Conservation (phyloP, 30 jellyfish, hydroid and myxozoan genomes). For the Rhopilema esculentum region DNA sequence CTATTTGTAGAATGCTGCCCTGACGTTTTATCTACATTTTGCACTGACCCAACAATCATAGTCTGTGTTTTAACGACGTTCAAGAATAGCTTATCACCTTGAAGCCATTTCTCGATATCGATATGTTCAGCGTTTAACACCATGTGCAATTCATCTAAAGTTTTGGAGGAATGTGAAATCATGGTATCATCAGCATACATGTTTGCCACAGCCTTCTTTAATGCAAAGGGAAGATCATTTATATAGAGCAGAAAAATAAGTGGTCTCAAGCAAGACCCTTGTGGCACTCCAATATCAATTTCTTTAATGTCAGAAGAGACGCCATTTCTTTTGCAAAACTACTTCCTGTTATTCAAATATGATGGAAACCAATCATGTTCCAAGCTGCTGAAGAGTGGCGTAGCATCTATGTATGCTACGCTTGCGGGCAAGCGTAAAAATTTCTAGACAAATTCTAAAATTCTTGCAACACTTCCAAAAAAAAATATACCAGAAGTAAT, state of each 20-base stretch:
- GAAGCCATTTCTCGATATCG: conserved; percentile 11
- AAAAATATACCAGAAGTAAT: too few relatives aligned
- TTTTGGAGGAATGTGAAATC: conserved; percentile 1
- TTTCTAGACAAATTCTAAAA: too few relatives aligned
- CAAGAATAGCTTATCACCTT: too few relatives aligned
- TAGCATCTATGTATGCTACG: too few relatives aligned
- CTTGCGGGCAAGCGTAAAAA: too few relatives aligned
- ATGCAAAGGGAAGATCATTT: too few relatives aligned
- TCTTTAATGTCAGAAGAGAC: not conserved
- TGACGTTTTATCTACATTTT: conserved; percentile 12
- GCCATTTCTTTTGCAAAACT: conserved; percentile 10
- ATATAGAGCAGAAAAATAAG: too few relatives aligned
- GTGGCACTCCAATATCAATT: too few relatives aligned
- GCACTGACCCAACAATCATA: conserved; percentile 1
- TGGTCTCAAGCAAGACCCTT: too few relatives aligned
- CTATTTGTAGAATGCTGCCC: conserved; percentile 4
- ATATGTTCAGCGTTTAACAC: not conserved
- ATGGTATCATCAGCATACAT: conserved; percentile 16
- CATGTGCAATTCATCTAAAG: not conserved
- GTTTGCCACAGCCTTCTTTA: not conserved
- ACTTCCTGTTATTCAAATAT: not conserved
- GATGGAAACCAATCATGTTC: conserved; percentile 18
- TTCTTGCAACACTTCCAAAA: too few relatives aligned
- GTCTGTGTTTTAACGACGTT: conserved; percentile 5
- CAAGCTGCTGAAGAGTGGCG: conserved; percentile 5